These are phyloP conservation scores for Leuciscus waleckii DNA, from an alignment of 2,797 vertebrate species.

Conservation along the genomic window DNA sequence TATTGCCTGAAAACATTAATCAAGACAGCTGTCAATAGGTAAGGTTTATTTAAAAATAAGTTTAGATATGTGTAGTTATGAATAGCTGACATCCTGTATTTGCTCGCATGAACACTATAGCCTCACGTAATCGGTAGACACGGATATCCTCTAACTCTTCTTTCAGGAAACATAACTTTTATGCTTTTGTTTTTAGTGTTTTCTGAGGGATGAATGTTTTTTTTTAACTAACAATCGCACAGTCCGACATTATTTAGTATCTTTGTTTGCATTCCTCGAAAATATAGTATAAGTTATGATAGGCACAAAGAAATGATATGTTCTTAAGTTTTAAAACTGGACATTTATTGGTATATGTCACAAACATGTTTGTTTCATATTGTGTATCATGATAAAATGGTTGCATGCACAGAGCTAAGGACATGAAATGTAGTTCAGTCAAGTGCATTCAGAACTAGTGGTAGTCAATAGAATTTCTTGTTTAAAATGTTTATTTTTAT, in stretches of 20 bases:
- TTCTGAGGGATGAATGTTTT: background rate
- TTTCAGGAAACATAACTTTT: conserved; percentile 10
- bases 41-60: background rate
- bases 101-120: background rate
- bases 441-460: too few relatives aligned
- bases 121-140: background rate
- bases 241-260: background rate
- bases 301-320: background rate
- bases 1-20: conserved; percentile 42
- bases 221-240: background rate
- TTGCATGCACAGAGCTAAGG: background rate
- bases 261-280: background rate
- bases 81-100: background rate
- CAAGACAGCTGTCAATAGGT: conserved; percentile 49
- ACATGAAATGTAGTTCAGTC: background rate
- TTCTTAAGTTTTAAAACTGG: background rate
- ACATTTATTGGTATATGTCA: background rate
- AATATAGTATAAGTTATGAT: background rate
- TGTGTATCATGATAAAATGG: background rate
- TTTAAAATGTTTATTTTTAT: background rate
- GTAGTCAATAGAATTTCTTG: background rate
- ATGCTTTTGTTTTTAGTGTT: background rate
- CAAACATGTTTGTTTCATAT: background rate
- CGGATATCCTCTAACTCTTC: background rate
- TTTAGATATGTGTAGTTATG: background rate